phyloP scores from a whole-genome alignment of 2,797 vertebrate genomes.

The Acanthurus tractus region DNA sequence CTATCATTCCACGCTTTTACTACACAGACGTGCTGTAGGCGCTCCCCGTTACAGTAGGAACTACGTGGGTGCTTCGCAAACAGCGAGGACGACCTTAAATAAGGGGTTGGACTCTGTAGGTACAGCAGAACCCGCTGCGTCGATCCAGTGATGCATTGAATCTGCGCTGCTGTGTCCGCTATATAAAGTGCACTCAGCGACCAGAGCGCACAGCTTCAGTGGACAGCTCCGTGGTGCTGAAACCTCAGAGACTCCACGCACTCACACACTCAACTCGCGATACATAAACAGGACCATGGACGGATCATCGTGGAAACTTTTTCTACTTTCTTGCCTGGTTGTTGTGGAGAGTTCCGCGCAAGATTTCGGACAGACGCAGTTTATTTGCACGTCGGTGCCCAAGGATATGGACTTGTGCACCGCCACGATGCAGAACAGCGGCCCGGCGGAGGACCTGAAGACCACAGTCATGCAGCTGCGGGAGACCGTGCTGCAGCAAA shows the following conservation, averaged over 20 bases:
- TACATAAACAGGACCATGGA: constrained; percentile 72
- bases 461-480: constrained; percentile 93
- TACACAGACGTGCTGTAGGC: not conserved
- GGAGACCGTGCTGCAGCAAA: constrained; percentile 96
- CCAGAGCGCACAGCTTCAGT: constrained; percentile 79
- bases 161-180: constrained; percentile 79
- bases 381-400: constrained; percentile 97
- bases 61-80: not conserved
- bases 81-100: constrained; percentile 78
- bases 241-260: constrained; percentile 29
- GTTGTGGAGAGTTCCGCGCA: constrained; percentile 82
- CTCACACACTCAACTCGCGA: not conserved
- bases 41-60: not conserved
- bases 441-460: constrained; percentile 92
- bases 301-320: constrained; percentile 84
- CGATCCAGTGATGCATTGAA: constrained; percentile 84
- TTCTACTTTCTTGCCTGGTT: constrained; percentile 84
- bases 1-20: not conserved
- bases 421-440: constrained; percentile 91
- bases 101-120: constrained; percentile 73
- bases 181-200: constrained; percentile 85
- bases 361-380: constrained; percentile 93
- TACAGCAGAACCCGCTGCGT: constrained; percentile 82
- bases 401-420: constrained; percentile 96
- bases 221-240: constrained; percentile 87